Evolutionary conservation across 2,888 invertebrate genomes (phyloP), one percentile per base, ranked within the genome.

Genomic region (Campoplex nolae): DNA sequence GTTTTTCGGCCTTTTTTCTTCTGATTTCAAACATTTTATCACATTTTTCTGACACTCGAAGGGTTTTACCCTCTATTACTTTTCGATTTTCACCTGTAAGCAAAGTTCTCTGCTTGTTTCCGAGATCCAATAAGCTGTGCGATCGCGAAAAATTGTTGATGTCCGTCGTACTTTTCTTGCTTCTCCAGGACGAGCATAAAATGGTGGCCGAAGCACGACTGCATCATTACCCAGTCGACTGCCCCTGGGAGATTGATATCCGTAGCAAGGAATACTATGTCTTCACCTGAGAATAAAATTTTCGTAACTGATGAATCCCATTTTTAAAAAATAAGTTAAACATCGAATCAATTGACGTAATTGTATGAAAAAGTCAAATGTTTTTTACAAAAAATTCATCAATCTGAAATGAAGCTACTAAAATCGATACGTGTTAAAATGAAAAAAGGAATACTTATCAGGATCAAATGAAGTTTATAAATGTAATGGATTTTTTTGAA

Each of bases 161-260:
- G 98, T 0, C 98, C 99, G 95, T 99, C 99, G 94, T 97, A 98
- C 94, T 99, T 99, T 93, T 99, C 99, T 95, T 99, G 99, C 94
- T 99, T 99, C 94, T 99, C 99, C 76, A 99, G 96, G 54, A 99
- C 99, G 90, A 99, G 96, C 99, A 99, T 99, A 93, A 99, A 99
- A 95, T 99, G 98, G 94, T 99, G 99, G 83, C 98, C 99, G 94
- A 99, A 99, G 95, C 99, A 99, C 45, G 99, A 99, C 95, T 99
- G 99, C 99, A 99, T 99, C 99, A 99, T 99, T 4, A 98, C 98
- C 99, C 99, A 99, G 95, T 99, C 99, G 13, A 99, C 99, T 51
- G 99, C 99, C 85, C 99, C 99, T 9, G 99, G 99, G 89, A 99
- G 96, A 95, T 99, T 99, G 88, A 99, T 99, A 95, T 99, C 99